A percentile compares a stretch with the other conserved stretches of the same genome.
These are phyloP conservation scores for Hiodon alosoides DNA, from an alignment of 2,113 vertebrate genomes.

Conservation along the genomic window DNA sequence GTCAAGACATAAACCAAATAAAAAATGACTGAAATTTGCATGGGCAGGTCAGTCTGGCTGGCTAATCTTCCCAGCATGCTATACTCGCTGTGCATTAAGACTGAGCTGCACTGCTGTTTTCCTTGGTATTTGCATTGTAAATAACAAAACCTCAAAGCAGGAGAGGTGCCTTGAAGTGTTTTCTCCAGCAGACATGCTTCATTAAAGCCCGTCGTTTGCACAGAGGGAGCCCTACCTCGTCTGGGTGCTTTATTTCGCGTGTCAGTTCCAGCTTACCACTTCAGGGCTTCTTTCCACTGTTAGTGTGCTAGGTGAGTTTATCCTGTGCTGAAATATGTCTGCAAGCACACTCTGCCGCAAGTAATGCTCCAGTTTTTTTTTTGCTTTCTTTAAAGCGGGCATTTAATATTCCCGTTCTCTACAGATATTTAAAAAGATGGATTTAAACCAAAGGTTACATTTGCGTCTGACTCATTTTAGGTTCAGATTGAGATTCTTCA, in stretches of 20 bases:
- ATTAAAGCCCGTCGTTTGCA: conserved; percentile 40
- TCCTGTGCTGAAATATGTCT: too few species aligned
- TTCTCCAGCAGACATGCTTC: conserved; percentile 33
- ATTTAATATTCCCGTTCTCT: not conserved
- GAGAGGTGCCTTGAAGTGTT: conserved; percentile 34
- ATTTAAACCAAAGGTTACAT: not conserved
- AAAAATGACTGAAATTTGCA: conserved; percentile 21
- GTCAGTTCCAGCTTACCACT: conserved; percentile 54
- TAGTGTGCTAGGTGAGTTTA: not conserved
- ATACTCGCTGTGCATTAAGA: conserved; percentile 17
- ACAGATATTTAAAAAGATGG: not conserved
- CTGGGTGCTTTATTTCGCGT: conserved; percentile 27
- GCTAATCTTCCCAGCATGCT: conserved; percentile 7
- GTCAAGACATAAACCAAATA: conserved; percentile 19
- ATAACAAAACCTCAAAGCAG: conserved; percentile 29
- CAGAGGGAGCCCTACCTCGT: conserved; percentile 28
- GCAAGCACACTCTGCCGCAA: not conserved
- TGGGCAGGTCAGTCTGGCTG: conserved; percentile 6
- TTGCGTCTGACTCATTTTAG: not conserved
- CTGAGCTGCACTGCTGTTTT: conserved; percentile 10
- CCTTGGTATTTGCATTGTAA: conserved; percentile 51
- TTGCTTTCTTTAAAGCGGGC: not conserved
- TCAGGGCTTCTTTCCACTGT: conserved; percentile 26
- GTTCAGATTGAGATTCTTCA: too few species aligned
- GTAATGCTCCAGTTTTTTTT: not conserved